phyloP scores from a whole-genome alignment of 2,797 vertebrate species.

The Cichlasoma orientale region DNA sequence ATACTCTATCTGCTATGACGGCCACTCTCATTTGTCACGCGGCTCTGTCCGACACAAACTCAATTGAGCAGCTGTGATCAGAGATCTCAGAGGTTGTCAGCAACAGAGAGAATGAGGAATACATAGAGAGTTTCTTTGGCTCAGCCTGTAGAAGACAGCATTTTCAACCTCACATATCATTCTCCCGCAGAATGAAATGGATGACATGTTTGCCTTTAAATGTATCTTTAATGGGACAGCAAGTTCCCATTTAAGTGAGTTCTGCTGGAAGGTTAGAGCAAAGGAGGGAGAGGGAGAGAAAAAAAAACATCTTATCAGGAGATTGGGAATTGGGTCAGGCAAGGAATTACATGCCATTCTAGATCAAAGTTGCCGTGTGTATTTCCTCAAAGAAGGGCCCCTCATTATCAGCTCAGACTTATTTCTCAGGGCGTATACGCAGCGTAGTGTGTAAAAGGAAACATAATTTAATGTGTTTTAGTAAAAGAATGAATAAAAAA shows the following conservation, averaged over 20 bases:
- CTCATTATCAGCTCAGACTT: slow-evolving; percentile 70
- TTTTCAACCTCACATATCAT: slow-evolving; percentile 39
- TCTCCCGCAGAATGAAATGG: slow-evolving; percentile 61
- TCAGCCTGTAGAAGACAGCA: slow-evolving; percentile 34
- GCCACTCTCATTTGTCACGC: slow-evolving; percentile 68
- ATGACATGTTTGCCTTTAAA: slow-evolving; percentile 75
- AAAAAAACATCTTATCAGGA: slow-evolving; percentile 70
- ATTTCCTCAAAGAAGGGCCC: slow-evolving; percentile 70
- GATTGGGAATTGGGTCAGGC: slow-evolving; percentile 79
- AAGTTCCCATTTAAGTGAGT: slow-evolving; percentile 68
- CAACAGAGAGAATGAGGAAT: slow-evolving; percentile 22
- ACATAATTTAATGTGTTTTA: slow-evolving; percentile 76
- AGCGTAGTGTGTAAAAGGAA: slow-evolving; percentile 51
- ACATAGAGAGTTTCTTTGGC: slow-evolving; percentile 30
- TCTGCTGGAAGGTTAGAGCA: slow-evolving; percentile 59
- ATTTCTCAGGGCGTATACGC: slow-evolving; percentile 60
- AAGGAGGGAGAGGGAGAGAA: slow-evolving; percentile 18
- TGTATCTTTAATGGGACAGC: slow-evolving; percentile 73
- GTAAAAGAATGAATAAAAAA: slow-evolving; percentile 50
- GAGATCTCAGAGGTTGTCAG: slow-evolving; percentile 64
- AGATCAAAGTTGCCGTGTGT: slow-evolving; percentile 76
- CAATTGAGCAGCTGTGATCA: slow-evolving; percentile 71
- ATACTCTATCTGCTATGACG: slow-evolving; percentile 65
- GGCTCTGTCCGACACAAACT: slow-evolving; percentile 64
- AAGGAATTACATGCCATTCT: slow-evolving; percentile 78